Evolutionary conservation across 92 coral and sea anemone species (phyloP).

Genomic region (Muricea muricata): DNA sequence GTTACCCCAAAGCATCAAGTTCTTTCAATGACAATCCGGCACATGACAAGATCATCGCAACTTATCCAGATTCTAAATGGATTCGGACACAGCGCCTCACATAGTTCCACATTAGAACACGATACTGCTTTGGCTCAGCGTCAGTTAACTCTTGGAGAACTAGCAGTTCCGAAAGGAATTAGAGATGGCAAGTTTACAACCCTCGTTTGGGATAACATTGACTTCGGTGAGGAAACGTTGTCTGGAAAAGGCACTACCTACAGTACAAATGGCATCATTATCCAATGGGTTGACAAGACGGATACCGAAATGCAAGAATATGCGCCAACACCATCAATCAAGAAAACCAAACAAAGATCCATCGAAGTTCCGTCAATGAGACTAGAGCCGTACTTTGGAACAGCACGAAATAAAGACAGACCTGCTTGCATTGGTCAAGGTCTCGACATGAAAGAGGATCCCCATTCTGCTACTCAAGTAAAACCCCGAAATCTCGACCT

Average conservation of each 20-base stretch:
- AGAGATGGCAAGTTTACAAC: conserved; percentile 11
- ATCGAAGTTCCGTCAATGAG: conserved; percentile 4
- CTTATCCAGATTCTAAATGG: conserved; percentile 35
- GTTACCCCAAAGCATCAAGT: conserved; percentile 28
- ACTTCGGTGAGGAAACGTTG: conserved; percentile 35
- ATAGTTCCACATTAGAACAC: conserved; percentile 23
- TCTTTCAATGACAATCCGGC: conserved; percentile 40
- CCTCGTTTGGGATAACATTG: conserved; percentile 38
- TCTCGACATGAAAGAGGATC: conserved; percentile 6
- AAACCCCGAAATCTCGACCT: conserved; percentile 12
- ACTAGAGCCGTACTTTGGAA: conserved; percentile 35
- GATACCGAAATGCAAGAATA: neutral
- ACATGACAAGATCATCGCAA: conserved; percentile 34
- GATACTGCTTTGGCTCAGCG: conserved; percentile 40
- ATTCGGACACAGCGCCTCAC: conserved; percentile 16
- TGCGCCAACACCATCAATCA: conserved; percentile 8
- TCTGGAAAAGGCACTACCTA: conserved; percentile 33
- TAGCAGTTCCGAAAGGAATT: conserved; percentile 34
- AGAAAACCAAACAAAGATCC: no score
- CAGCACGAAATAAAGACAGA: neutral
- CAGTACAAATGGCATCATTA: conserved; percentile 32
- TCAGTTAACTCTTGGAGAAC: conserved; percentile 41
- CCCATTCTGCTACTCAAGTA: neutral
- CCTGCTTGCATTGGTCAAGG: conserved; percentile 36
- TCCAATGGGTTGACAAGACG: neutral